A percentile compares a stretch with the other conserved stretches of the same genome.
phyloP scores from a whole-genome alignment of 2,797 vertebrate genomes.

The Lepilemur ruficaudatus region DNA sequence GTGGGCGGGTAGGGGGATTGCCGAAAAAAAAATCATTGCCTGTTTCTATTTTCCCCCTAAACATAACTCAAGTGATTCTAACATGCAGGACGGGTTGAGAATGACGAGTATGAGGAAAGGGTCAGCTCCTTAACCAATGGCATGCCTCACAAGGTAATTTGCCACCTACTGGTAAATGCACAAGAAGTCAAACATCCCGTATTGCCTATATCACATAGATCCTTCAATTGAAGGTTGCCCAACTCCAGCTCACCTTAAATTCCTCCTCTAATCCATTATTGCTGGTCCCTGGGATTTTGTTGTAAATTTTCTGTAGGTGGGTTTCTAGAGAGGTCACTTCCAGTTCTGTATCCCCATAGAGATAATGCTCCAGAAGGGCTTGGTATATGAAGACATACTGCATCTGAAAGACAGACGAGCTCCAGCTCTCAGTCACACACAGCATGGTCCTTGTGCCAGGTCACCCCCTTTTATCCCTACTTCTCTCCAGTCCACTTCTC shows the following conservation, averaged over 20 bases:
- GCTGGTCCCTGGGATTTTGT: conserved; percentile 93
- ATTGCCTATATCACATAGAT: neutral
- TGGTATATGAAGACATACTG: conserved; percentile 99
- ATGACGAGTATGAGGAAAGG: neutral
- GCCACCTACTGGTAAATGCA: neutral
- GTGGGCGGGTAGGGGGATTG: neutral
- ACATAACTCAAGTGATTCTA: conserved; percentile 9
- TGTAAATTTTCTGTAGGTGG: conserved; percentile 96
- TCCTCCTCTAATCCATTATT: conserved; percentile 96
- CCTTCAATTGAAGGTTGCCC: neutral
- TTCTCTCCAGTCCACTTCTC: neutral
- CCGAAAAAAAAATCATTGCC: neutral
- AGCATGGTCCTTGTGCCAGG: neutral
- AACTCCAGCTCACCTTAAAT: conserved; percentile 91
- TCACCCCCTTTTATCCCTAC: neutral
- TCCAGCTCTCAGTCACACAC: neutral
- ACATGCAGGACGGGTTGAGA: neutral
- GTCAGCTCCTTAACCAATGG: neutral
- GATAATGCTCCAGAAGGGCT: conserved; percentile 97
- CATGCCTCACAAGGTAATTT: neutral
- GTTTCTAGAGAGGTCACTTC: conserved; percentile 98
- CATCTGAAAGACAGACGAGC: conserved; percentile 88
- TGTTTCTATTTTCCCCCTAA: neutral
- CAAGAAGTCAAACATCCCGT: neutral
- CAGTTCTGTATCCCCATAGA: conserved; percentile 98